Percentiles rank a stretch among this genome's conserved stretches.
These are phyloP conservation scores for Leptinotarsa lineolata DNA, from an alignment of 1,140 invertebrate genomes.

Conservation along the genomic window DNA sequence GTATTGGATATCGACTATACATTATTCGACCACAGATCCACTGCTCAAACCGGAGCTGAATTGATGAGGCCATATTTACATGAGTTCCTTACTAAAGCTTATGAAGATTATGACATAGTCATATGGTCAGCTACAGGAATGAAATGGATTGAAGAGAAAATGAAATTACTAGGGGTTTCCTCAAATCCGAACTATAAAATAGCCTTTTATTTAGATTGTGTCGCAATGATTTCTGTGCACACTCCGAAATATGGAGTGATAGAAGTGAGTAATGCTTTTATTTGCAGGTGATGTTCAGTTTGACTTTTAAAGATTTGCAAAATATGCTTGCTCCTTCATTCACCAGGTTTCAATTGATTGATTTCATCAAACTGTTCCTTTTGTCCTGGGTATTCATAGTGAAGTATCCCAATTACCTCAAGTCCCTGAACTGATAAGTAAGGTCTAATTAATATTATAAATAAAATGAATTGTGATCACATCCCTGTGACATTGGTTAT, in stretches of 20 bases:
- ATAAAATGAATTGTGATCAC: no score
- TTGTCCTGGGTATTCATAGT: no score
- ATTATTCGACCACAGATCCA: slow-evolving; percentile 83
- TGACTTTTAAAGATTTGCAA: slow-evolving; percentile 1
- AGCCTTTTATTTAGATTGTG: slow-evolving; percentile 86
- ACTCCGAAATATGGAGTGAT: slow-evolving; percentile 86
- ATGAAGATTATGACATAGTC: slow-evolving; percentile 85
- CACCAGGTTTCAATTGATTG: no score
- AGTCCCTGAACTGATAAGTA: no score
- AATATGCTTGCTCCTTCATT: slow-evolving; percentile 15
- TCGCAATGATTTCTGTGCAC: slow-evolving; percentile 94
- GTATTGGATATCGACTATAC: slow-evolving; percentile 98
- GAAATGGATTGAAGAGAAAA: slow-evolving; percentile 98
- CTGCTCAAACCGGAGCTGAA: slow-evolving; percentile 84
- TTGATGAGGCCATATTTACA: slow-evolving; percentile 95
- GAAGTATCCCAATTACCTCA: no score
- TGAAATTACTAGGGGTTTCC: slow-evolving; percentile 87
- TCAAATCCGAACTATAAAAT: slow-evolving; percentile 88
- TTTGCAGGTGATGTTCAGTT: slow-evolving; percentile 2
- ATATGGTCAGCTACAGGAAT: slow-evolving; percentile 96
- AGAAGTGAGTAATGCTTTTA: slow-evolving; percentile 71
- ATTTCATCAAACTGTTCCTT: no score
- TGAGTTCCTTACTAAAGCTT: slow-evolving; percentile 91
- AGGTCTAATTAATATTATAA: no score
- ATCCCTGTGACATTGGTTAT: no score